Conservation (phyloP, 2,113 vertebrate species). For the Zosterops hypoxanthus region DNA sequence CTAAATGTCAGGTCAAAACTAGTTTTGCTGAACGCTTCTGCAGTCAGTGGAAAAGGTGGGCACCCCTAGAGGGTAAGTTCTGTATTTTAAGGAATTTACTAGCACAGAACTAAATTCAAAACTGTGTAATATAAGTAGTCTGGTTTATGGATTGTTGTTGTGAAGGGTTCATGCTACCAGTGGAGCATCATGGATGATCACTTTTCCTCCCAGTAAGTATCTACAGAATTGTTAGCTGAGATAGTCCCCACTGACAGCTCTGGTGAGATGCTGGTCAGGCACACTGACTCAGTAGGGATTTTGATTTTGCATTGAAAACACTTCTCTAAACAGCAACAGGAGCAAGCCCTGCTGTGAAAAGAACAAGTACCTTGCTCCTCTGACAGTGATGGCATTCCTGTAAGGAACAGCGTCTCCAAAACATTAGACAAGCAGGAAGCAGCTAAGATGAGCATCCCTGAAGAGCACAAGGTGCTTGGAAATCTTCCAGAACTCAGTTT, state of each 20-base stretch:
- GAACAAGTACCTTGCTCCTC: neutral
- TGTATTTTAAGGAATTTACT: neutral
- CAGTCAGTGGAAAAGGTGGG: neutral
- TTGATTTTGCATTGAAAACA: neutral
- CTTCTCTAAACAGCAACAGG: neutral
- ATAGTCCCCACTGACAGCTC: neutral
- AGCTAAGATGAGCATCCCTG: neutral
- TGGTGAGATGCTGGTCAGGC: neutral
- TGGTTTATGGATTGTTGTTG: neutral
- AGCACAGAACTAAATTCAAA: neutral
- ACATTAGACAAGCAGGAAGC: neutral
- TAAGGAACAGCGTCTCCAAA: neutral
- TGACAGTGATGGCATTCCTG: neutral
- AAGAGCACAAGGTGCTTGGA: neutral
- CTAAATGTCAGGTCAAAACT: neutral
- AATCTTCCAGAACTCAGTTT: neutral
- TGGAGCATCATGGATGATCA: accelerated
- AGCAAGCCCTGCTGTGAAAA: neutral
- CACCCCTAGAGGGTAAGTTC: neutral
- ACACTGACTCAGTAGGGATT: neutral
- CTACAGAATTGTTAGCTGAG: neutral
- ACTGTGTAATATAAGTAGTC: neutral
- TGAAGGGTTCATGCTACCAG: neutral
- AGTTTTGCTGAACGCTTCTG: neutral
- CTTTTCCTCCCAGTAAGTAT: neutral